Conservation (phyloP, 2,797 vertebrate species). For the Molossus alvarezi region DNA sequence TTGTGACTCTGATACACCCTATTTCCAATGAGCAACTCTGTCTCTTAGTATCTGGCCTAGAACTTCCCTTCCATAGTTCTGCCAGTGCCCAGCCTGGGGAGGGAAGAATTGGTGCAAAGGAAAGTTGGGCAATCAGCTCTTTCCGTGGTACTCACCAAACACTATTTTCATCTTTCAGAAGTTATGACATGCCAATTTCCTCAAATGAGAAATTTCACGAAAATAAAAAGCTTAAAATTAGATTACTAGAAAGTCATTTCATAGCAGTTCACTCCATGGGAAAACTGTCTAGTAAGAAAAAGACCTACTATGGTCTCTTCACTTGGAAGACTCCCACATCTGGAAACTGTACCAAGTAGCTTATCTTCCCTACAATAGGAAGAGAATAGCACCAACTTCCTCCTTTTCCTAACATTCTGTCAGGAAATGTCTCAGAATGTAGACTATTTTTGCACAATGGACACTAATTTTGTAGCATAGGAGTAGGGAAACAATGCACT, state of each 20-base stretch:
- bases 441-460: background rate
- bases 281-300: slow-evolving; percentile 24
- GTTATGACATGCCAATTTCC: slow-evolving; percentile 4
- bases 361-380: background rate
- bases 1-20: background rate
- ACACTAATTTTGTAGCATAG: background rate
- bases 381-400: background rate
- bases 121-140: background rate
- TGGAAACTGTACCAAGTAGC: background rate
- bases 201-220: slow-evolving; percentile 27
- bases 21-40: slow-evolving; percentile 1
- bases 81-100: background rate
- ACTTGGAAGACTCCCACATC: background rate
- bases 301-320: background rate
- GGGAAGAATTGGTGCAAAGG: background rate
- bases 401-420: background rate
- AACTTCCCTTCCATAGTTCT: background rate
- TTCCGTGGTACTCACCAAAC: slow-evolving; percentile 14
- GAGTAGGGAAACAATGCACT: background rate
- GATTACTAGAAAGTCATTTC: slow-evolving; percentile 36
- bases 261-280: background rate
- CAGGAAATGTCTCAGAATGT: background rate
- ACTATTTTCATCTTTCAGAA: slow-evolving; percentile 29
- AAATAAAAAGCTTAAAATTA: slow-evolving; percentile 55
- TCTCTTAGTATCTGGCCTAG: background rate